Evolutionary conservation across 30 jellyfish, hydroid and myxozoan species (phyloP).

Genomic region (Cassiopea xamachana): DNA sequence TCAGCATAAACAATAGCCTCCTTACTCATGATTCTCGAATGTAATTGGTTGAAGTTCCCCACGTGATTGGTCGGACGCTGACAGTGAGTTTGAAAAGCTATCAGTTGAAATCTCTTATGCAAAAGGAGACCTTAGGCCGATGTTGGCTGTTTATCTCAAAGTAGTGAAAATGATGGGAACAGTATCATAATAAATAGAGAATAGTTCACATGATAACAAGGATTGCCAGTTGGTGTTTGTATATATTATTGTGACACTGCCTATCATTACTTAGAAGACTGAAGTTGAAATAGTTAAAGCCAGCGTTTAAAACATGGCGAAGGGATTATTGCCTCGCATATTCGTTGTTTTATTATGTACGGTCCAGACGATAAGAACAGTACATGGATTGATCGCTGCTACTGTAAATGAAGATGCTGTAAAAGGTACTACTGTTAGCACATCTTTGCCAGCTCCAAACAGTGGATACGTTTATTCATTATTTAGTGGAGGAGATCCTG

Average conservation of each 20-base stretch:
- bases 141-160: conserved; percentile 11
- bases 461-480: conserved; percentile 54
- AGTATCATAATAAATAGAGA: background rate
- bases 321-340: conserved; percentile 3
- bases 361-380: background rate
- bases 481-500: conserved; percentile 58
- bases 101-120: conserved; percentile 53
- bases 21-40: conserved; percentile 50
- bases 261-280: background rate
- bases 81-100: conserved; percentile 67
- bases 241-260: background rate
- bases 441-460: conserved; percentile 66
- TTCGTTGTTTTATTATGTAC: conserved; percentile 21
- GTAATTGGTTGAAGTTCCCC: conserved; percentile 43
- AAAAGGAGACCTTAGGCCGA: conserved; percentile 15
- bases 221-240: background rate
- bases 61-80: conserved; percentile 78
- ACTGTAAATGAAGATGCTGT: conserved; percentile 61
- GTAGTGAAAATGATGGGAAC: background rate
- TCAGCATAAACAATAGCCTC: conserved; percentile 32
- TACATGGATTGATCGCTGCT: conserved; percentile 6
- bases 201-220: background rate
- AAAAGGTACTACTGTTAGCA: conserved; percentile 52
- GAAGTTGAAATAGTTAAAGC: background rate
- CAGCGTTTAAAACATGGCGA: conserved; percentile 63